These are phyloP conservation scores for Melinaea menophilus DNA, from an alignment of 2,888 invertebrate species.

Conservation along the genomic window DNA sequence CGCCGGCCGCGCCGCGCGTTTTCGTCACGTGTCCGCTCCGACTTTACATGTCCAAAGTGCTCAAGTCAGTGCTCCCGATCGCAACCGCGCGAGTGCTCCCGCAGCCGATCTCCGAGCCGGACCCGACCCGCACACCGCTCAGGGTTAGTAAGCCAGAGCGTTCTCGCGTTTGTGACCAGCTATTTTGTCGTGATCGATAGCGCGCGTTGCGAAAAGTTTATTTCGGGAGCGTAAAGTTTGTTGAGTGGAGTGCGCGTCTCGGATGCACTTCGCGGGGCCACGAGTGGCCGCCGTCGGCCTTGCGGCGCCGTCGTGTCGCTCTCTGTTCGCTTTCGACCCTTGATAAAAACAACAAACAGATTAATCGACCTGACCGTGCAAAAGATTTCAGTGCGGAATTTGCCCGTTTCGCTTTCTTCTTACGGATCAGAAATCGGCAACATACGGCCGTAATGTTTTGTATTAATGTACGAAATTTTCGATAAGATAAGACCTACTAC, in stretches of 20 bases:
- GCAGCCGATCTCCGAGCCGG: constrained; percentile 68
- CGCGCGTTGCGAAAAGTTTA: constrained; percentile 64
- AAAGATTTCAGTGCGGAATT: constrained; percentile 52
- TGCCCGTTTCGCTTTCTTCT: constrained; percentile 45
- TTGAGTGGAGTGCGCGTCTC: constrained; percentile 69
- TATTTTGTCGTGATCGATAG: constrained; percentile 52
- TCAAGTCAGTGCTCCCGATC: constrained; percentile 74
- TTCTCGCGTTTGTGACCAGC: constrained; percentile 43
- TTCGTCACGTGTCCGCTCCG: constrained; percentile 56
- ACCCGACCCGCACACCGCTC: constrained; percentile 69
- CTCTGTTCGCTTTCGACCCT: constrained; percentile 61
- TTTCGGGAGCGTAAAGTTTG: constrained; percentile 67
- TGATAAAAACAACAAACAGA: constrained; percentile 75
- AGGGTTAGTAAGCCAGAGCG: constrained; percentile 67
- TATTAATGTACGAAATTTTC: constrained; percentile 66
- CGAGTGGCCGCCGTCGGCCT: constrained; percentile 67
- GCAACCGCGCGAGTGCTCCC: constrained; percentile 73
- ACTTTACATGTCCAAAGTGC: constrained; percentile 75
- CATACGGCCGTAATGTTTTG: constrained; percentile 58
- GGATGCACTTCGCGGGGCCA: constrained; percentile 69
- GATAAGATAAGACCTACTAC: constrained; percentile 67
- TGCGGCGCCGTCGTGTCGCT: constrained; percentile 70
- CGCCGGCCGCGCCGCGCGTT: constrained; percentile 70
- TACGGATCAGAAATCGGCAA: constrained; percentile 44
- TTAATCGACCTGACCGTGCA: constrained; percentile 66